phyloP scores from a whole-genome alignment of 2,888 invertebrate species.

The Polylopha cassiicola region DNA sequence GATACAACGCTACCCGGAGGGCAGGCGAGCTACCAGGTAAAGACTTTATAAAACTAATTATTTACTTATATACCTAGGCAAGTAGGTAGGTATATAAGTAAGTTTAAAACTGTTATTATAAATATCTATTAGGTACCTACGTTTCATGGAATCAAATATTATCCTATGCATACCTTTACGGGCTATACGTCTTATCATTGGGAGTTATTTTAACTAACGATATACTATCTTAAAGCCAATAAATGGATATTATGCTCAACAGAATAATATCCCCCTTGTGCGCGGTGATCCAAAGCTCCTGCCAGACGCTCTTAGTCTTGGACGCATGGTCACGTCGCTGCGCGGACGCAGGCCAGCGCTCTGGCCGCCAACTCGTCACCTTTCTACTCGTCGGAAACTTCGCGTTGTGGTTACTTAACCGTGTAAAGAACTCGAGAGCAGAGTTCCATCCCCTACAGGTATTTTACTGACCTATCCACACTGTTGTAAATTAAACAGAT shows the following conservation, averaged over 20 bases:
- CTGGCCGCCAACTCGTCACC: slow-evolving; percentile 83
- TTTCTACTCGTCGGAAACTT: slow-evolving; percentile 81
- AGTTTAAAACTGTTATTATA: too few relatives aligned
- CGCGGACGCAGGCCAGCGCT: slow-evolving; percentile 64
- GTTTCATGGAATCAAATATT: too few relatives aligned
- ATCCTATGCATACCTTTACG: too few relatives aligned
- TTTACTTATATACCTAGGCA: too few relatives aligned
- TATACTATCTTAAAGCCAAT: too few relatives aligned
- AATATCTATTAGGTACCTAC: too few relatives aligned
- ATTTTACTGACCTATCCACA: too few relatives aligned
- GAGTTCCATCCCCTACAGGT: slow-evolving; percentile 82
- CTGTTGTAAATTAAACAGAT: too few relatives aligned
- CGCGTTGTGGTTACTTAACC: slow-evolving; percentile 82
- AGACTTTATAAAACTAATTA: neutral
- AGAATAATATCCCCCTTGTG: slow-evolving; percentile 68
- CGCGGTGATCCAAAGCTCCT: slow-evolving; percentile 80
- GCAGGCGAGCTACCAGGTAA: slow-evolving; percentile 59
- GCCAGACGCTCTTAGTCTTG: slow-evolving; percentile 78
- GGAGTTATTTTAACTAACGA: too few relatives aligned
- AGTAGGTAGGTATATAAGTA: too few relatives aligned
- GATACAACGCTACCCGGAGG: slow-evolving; percentile 55
- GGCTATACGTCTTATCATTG: too few relatives aligned
- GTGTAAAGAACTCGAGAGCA: slow-evolving; percentile 81
- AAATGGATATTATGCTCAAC: slow-evolving; percentile 19
- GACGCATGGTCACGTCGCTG: slow-evolving; percentile 78